Percentiles rank a stretch among this genome's conserved stretches.
These are phyloP conservation scores for Sardina pilchardus DNA, from an alignment of 2,113 vertebrate genomes.

Conservation along the genomic window DNA sequence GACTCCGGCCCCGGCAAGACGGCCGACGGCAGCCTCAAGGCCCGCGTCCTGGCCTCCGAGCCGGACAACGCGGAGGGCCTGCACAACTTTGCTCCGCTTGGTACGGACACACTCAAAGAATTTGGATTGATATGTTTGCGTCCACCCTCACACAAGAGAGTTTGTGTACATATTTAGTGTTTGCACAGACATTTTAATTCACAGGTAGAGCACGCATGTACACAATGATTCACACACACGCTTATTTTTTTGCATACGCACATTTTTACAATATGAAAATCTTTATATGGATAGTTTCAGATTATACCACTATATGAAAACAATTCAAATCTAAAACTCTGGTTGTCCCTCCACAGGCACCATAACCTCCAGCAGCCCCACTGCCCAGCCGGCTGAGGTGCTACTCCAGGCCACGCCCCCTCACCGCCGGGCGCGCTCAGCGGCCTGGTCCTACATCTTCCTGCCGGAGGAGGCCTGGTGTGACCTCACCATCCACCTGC, in stretches of 20 bases:
- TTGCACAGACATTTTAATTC: too few species aligned
- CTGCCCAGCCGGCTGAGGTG: conserved; percentile 96
- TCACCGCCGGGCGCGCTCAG: conserved; percentile 91
- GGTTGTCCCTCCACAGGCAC: conserved; percentile 77
- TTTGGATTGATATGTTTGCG: not conserved
- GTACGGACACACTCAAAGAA: conserved; percentile 61
- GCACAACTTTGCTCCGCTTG: conserved; percentile 96
- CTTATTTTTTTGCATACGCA: not conserved
- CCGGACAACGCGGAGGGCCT: conserved; percentile 97
- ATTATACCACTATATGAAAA: not conserved
- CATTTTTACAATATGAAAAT: not conserved
- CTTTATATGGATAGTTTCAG: too few species aligned
- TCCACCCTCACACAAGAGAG: not conserved
- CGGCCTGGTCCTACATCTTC: conserved; percentile 98
- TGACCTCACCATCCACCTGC: conserved; percentile 96
- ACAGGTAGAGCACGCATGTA: not conserved
- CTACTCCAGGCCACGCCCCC: conserved; percentile 95
- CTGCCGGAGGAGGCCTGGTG: conserved; percentile 98
- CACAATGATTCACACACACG: too few species aligned
- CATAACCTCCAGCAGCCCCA: conserved; percentile 98
- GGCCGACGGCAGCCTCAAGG: conserved; percentile 89
- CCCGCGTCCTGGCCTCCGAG: conserved; percentile 92
- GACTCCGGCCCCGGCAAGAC: conserved; percentile 93
- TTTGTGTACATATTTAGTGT: not conserved
- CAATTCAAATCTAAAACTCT: not conserved